phyloP scores from a whole-genome alignment of 1,140 invertebrate species.

The Hydropsyche tenuis region DNA sequence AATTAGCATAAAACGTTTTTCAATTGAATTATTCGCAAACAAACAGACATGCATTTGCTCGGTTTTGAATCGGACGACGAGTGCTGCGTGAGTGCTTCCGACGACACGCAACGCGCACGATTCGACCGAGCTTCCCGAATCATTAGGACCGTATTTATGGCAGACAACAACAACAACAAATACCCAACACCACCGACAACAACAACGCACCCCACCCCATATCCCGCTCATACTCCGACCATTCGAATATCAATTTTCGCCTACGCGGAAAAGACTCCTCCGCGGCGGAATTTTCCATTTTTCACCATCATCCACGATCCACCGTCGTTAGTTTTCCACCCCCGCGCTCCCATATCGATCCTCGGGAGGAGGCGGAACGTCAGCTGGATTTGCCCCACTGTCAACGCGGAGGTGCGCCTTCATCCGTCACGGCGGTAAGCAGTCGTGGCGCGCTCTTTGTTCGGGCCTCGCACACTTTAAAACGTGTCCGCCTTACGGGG shows the following conservation, averaged over 20 bases:
- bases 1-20: too few relatives aligned
- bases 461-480: conserved; percentile 12
- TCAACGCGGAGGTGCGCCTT: conserved; percentile 16
- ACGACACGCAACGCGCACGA: background rate
- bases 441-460: conserved; percentile 12
- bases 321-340: too few relatives aligned
- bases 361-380: conserved; percentile 4
- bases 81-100: too few relatives aligned
- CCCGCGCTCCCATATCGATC: conserved; percentile 11
- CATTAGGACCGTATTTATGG: conserved; percentile 42
- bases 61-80: too few relatives aligned
- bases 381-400: conserved; percentile 20
- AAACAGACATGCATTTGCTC: too few relatives aligned
- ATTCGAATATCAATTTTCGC: too few relatives aligned
- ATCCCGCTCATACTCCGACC: background rate
- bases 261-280: too few relatives aligned
- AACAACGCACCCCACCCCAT: background rate
- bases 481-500: conserved; percentile 3
- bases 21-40: too few relatives aligned
- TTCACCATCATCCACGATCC: too few relatives aligned
- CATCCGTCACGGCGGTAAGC: conserved; percentile 20
- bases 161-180: conserved; percentile 4
- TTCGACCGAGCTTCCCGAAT: conserved; percentile 27
- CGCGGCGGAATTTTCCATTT: too few relatives aligned
- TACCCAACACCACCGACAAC: too few relatives aligned